Evolutionary conservation across 2,888 invertebrate species (phyloP), one percentile per base, ranked within the genome.

Genomic region (Rhagophthalmus giganteus): DNA sequence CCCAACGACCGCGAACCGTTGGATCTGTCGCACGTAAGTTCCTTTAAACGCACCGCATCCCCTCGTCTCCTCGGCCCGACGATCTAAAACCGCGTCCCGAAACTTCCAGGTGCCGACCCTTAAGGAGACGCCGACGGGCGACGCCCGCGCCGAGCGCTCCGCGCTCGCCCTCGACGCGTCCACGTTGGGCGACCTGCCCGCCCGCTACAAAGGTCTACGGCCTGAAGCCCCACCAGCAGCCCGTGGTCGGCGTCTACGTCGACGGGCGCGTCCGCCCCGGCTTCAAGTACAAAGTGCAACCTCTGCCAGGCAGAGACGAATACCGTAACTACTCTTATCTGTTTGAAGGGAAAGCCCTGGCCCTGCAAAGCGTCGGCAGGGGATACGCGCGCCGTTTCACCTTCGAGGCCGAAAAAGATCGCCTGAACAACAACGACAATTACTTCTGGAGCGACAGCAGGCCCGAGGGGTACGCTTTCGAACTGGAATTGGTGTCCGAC

Each of bases 361-460:
- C 79, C 4, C 78, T 89, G 45, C 79, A 80, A 59, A 82, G 81
- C 15, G 85, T 88, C 61, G 88, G 88, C 0, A 80, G 86, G 63
- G 88, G 89, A 5, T 88, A 86, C 68, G 84, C 87, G 3, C 81
- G 86, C 51, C 79, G 88, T 31, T 78, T 88, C 54, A 88, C 88
- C 1, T 88, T 89, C 74, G 81, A 84, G 64, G 81, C 85, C 1
- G 76, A 80, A 44, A 76, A 78, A 31, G 79, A 78, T 20, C 78
- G 79, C 26, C 77, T 85, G 30, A 86, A 86, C 74, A 78, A 81
- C 55, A 87, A 87, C 69, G 77, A 79, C 35, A 85, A 86, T 68
- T 87, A 84, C 72, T 88, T 89, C 76, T 89, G 88, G 86, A 85
- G 86, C 13, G 89, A 89, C 74, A 88, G 86, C 24, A 76, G 81